Evolutionary conservation across 92 coral and sea anemone species (phyloP), one percentile per base, ranked within the genome.

Genomic region (Phenganax marumi): DNA sequence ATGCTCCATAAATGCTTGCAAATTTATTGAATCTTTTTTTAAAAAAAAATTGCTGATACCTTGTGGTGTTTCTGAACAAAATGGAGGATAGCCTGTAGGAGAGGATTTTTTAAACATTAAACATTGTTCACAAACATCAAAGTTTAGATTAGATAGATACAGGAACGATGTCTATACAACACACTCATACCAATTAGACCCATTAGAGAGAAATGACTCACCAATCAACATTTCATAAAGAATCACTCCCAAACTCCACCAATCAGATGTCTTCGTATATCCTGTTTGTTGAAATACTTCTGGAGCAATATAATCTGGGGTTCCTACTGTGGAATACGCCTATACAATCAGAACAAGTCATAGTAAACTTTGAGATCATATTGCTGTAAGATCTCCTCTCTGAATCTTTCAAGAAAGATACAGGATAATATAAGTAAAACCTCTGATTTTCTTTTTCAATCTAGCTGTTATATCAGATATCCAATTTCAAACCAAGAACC

Each of bases 21-120:
- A 3, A 55, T 77, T 14, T 24, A 8, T 22, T 17, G 71, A 22
- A 43, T 43, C 7, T 2, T 24, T 1, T 21, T 22, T 21, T 24
- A 1, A n/a, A 33, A 1, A n/a, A 33, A 33, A 33, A 33, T 33
- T 33, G 5, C 43, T 33, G 5, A 77, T 56, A 93, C 97, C 97
- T 91, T 93, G 97, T 0, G 97, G 97, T 76, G 97, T 93, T 84
- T 93, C 97, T 62, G 97, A 93, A 60, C 97, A 93, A 87, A 93
- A 93, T 58, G 97, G 97, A 24, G 97, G 97, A 77, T 93, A 93
- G 49, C 97, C 97, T 93, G 85, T 16, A 70, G 77, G 8, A 50
- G 5, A 21, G 70, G 47, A 61, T 16, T 3, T 19, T 24, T 26
- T 10, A 8, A 18, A 39, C 76, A 3, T 12, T 21, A 23, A 3